These are phyloP conservation scores for Chitala chitala DNA, from an alignment of 2,113 vertebrate genomes.

Conservation along the genomic window DNA sequence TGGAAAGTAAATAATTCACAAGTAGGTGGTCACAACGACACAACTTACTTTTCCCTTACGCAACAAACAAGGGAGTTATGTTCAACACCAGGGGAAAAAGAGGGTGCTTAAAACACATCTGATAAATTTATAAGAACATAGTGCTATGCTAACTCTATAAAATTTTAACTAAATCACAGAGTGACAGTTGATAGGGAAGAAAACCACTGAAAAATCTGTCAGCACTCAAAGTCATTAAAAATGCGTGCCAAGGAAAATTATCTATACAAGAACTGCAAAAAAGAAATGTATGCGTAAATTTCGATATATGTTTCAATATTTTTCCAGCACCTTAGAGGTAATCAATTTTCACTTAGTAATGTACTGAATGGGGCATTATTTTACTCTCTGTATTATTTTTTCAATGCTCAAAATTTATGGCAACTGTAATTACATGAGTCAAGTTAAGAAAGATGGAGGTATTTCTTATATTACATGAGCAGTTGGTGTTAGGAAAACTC, in stretches of 20 bases:
- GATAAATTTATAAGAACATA: slow-evolving; percentile 68
- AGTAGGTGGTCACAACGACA: slow-evolving; percentile 47
- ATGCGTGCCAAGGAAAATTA: slow-evolving; percentile 37
- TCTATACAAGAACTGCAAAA: slow-evolving; percentile 38
- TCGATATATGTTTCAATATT: slow-evolving; percentile 30
- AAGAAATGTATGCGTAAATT: slow-evolving; percentile 21
- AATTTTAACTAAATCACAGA: slow-evolving; percentile 49
- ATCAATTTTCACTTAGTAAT: slow-evolving; percentile 29
- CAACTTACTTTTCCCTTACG: slow-evolving; percentile 47
- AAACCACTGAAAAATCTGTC: not conserved
- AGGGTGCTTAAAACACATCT: slow-evolving; percentile 52
- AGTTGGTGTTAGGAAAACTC: slow-evolving; percentile 22
- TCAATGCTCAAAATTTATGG: slow-evolving; percentile 36
- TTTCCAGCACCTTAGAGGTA: slow-evolving; percentile 35
- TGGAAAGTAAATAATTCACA: slow-evolving; percentile 59
- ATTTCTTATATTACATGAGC: slow-evolving; percentile 12
- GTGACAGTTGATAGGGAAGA: slow-evolving; percentile 38
- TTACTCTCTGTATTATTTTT: too few relatives aligned
- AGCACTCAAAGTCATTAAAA: not conserved
- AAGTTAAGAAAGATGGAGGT: too few relatives aligned
- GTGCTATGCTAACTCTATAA: slow-evolving; percentile 59
- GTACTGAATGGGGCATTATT: slow-evolving; percentile 16
- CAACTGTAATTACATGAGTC: slow-evolving; percentile 33
- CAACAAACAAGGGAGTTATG: slow-evolving; percentile 49
- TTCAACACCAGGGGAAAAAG: slow-evolving; percentile 25